These are phyloP conservation scores for Archocentrus centrarchus DNA, from an alignment of 2,113 vertebrate genomes.

Conservation along the genomic window DNA sequence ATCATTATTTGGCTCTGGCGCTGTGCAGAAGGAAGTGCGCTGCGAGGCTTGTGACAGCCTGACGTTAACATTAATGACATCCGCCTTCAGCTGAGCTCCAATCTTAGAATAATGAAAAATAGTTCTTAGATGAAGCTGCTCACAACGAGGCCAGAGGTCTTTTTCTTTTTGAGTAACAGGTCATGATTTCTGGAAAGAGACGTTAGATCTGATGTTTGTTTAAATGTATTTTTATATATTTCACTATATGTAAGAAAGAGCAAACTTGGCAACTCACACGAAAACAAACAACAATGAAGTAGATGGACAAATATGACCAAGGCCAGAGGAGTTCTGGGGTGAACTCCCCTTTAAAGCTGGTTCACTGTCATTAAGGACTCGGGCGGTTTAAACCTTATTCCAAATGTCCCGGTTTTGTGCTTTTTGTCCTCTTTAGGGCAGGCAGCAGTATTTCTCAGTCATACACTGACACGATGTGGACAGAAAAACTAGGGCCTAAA, in stretches of 20 bases:
- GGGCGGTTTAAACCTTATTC: conserved; percentile 31
- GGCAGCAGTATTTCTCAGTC: conserved; percentile 45
- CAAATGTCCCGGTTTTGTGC: conserved; percentile 38
- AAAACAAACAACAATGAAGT: not conserved
- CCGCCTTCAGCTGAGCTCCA: not conserved
- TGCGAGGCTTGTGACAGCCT: not conserved
- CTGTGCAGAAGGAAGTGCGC: not conserved
- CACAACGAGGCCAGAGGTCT: not conserved
- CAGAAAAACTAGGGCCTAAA: conserved; percentile 1
- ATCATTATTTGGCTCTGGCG: not conserved
- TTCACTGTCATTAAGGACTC: conserved; percentile 50
- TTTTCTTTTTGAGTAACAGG: not conserved
- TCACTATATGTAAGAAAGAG: not conserved
- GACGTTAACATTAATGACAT: not conserved
- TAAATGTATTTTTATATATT: not conserved
- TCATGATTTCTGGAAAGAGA: not conserved
- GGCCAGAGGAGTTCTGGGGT: not conserved
- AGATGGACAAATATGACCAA: not conserved
- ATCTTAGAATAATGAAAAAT: not conserved
- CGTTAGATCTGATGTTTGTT: not conserved
- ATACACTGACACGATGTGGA: conserved; percentile 25
- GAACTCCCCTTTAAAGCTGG: conserved; percentile 10
- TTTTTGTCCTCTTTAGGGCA: conserved; percentile 22
- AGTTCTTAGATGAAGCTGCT: not conserved
- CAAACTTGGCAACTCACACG: conserved; percentile 4